Evolutionary conservation across 2,888 invertebrate species (phyloP), one percentile per base, ranked within the genome.

Genomic region (Alitta virens): DNA sequence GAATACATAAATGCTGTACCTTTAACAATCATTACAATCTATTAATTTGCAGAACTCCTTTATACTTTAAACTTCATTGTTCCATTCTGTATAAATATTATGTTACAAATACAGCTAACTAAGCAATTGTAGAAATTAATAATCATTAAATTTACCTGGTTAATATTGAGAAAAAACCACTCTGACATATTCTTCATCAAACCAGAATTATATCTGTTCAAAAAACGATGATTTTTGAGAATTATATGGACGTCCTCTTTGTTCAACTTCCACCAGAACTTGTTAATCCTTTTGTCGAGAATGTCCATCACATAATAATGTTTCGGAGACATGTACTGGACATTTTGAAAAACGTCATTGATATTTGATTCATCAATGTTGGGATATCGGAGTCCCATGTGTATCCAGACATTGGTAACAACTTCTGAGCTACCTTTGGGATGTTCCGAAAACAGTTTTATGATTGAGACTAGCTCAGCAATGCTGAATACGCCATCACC

Each of bases 381-480:
- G 40, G 82, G 75, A 69, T 87, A 85, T 60, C 84, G 85, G 64
- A 85, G 86, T 23, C 85, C 79, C 70, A 90, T 85, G 12, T 88
- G 88, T 63, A 86, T 83, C 89, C 89, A 90, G 43, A 89, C 78
- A 74, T 87, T 86, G 70, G 90, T 89, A 62, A 87, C 83, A 9
- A 74, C 69, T 16, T 84, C 84, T 25, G 85, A 84, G 26, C 83
- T 80, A 75, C 86, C 83, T 52, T 69, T 66, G 38, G 78, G 84
- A 71, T 86, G 85, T 56, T 79, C 80, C 16, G 84, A 83, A 38
- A 89, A 80, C 70, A 86, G 84, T 42, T 79, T 81, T n/a, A 87
- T 82, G 64, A 87, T 85, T 58, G 86, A 82, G 74, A 88, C 87
- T 5, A 89, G 77, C 68, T 90, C 87, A 16, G 83, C 79, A 3